Conservation (phyloP, 2,113 vertebrate genomes). For the Callaeas wilsoni region DNA sequence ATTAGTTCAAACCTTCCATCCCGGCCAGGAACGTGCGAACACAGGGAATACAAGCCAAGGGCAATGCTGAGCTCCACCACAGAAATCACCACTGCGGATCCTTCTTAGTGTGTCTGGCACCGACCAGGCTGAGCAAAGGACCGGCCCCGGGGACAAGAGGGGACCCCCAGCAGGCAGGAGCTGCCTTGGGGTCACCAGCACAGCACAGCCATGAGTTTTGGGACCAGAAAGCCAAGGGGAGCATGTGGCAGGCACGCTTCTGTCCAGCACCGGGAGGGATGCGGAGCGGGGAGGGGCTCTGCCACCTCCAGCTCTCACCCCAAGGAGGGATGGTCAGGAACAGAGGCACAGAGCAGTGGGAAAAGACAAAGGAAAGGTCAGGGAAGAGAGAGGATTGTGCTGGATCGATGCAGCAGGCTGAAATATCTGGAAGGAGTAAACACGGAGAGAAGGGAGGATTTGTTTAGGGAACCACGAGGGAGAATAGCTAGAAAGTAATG, state of each 20-base stretch:
- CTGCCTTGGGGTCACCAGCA: not conserved
- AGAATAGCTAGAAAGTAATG: not conserved
- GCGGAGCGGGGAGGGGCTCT: not conserved
- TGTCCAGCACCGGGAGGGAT: accelerated
- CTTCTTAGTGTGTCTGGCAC: accelerated
- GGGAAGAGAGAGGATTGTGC: not conserved
- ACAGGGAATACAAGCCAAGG: not conserved
- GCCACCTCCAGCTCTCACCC: not conserved
- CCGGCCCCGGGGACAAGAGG: not conserved
- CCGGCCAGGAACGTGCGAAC: not conserved
- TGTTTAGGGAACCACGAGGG: not conserved
- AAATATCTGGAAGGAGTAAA: not conserved
- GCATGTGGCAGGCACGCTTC: accelerated
- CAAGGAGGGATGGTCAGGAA: accelerated
- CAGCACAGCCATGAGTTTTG: accelerated
- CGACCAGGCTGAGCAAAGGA: not conserved
- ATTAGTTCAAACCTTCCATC: not conserved
- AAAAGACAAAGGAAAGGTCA: not conserved
- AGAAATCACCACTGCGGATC: not conserved
- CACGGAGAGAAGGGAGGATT: not conserved
- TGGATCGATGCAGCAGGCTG: not conserved
- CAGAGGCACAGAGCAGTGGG: not conserved
- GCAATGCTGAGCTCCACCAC: not conserved
- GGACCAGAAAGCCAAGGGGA: not conserved
- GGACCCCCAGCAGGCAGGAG: not conserved